Evolutionary conservation across 2,113 vertebrate genomes (phyloP), one percentile per base, ranked within the genome.

Genomic region (Ptyas mucosa): DNA sequence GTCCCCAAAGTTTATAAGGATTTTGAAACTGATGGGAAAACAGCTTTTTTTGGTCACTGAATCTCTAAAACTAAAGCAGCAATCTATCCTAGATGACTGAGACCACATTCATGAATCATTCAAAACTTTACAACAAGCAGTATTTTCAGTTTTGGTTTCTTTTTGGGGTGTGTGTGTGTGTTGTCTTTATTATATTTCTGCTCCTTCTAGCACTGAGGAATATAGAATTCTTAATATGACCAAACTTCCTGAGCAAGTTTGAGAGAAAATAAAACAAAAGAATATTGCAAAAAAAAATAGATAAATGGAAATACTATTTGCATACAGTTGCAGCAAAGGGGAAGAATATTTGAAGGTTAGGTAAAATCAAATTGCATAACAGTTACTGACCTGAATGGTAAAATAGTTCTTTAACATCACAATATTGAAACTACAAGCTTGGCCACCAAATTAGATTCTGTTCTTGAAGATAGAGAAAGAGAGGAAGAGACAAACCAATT

Each of bases 1-100:
- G 34, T 93, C 95, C 93, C 87, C 94, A 94, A 88, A 94, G 7
- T 2, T 91, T 95, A 92, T 46, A 87, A 29, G 57, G 91, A 85
- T 87, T 93, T 94, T 93, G 89, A 94, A 96, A 95, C 88, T 93
- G 89, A 0, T 0, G 3, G 14, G 46, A 29, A 94, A 94, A 92
- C 86, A 64, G 4, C 12, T 43, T 85, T 93, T 94, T 93, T 93
- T 11, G 93, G 29, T 51, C 85, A 92, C 75, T 93, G 69, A 26
- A 87, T 90, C 57, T 69, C 8, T 92, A 58, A 75, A 2, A 52
- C 51, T 55, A 49, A 52, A 85, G 15, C 93, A 91, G 85, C 93
- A 64, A 94, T 88, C 88, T 90, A 92, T 49, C 92, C 43, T 81
- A 91, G 15, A 39, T 52, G 49, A 75, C 20, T 89, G 87, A 96